Percentiles rank a stretch among this genome's conserved stretches.
These are phyloP conservation scores for Delphinus delphis DNA, from an alignment of 2,113 vertebrate genomes.

Conservation along the genomic window DNA sequence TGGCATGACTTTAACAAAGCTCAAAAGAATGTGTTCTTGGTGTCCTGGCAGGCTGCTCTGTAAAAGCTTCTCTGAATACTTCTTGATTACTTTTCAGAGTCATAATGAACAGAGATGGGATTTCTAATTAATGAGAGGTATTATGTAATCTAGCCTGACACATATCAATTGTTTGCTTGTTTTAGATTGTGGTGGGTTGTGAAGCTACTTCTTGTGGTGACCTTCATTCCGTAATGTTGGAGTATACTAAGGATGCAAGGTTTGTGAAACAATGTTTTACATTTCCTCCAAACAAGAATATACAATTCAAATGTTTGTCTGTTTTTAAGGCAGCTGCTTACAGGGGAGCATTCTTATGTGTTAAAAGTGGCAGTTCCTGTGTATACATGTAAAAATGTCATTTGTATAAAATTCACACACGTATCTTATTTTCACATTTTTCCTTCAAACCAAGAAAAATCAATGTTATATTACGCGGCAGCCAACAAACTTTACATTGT, in stretches of 20 bases:
- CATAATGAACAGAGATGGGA: neutral
- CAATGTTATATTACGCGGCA: neutral
- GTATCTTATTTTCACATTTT: slow-evolving; percentile 58
- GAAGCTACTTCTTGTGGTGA: slow-evolving; percentile 96
- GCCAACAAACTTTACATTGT: slow-evolving; percentile 12
- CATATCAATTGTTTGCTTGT: slow-evolving; percentile 39
- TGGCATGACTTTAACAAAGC: neutral
- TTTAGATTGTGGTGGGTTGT: slow-evolving; percentile 98
- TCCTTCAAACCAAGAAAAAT: slow-evolving; percentile 46
- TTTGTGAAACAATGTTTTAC: slow-evolving; percentile 72
- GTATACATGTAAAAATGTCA: neutral
- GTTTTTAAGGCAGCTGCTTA: slow-evolving; percentile 57
- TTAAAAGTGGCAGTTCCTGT: neutral
- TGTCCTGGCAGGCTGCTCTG: neutral
- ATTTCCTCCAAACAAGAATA: neutral
- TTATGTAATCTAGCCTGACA: neutral
- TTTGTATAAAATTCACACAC: slow-evolving; percentile 9
- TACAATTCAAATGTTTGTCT: slow-evolving; percentile 50
- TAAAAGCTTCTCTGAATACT: slow-evolving; percentile 2
- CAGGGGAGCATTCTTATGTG: neutral
- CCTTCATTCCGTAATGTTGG: slow-evolving; percentile 95
- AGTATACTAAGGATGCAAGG: slow-evolving; percentile 98
- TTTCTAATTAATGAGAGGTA: slow-evolving; percentile 51
- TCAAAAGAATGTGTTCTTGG: neutral
- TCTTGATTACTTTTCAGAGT: neutral